These are phyloP conservation scores for Tetanocera ferruginea DNA, from an alignment of 2,888 invertebrate species.

Conservation along the genomic window DNA sequence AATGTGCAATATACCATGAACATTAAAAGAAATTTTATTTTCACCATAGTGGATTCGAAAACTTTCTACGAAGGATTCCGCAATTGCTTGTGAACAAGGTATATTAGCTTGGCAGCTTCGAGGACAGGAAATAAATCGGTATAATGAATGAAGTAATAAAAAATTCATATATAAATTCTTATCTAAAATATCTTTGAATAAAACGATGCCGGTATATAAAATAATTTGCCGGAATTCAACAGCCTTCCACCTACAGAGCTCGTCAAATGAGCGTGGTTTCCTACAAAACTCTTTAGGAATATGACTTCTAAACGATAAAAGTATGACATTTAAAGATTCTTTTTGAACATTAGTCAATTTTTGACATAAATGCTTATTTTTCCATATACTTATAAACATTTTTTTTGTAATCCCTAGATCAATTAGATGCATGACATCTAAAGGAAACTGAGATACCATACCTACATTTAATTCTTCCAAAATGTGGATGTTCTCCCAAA, in stretches of 20 bases:
- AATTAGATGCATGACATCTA: constrained; percentile 26
- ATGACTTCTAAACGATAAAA: background rate
- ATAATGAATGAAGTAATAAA: constrained; percentile 35
- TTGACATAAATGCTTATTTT: constrained; percentile 16
- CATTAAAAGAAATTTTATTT: background rate
- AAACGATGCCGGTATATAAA: constrained; percentile 37
- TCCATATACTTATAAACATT: constrained; percentile 15
- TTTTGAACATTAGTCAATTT: constrained; percentile 17
- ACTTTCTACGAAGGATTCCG: background rate
- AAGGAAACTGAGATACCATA: too few species aligned
- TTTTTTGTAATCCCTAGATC: constrained; percentile 9
- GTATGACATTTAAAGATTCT: background rate
- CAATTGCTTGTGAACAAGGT: background rate
- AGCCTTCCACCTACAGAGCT: constrained; percentile 40
- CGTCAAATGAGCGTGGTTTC: constrained; percentile 37
- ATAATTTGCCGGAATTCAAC: constrained; percentile 27
- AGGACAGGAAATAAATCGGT: constrained; percentile 21
- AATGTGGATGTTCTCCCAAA: background rate
- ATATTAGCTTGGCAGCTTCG: background rate
- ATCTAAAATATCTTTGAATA: constrained; percentile 29
- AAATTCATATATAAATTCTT: constrained; percentile 36
- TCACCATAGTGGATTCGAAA: background rate
- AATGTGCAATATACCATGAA: constrained; percentile 1
- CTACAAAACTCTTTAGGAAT: constrained; percentile 39
- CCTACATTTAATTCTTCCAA: constrained; percentile 10